Conservation (phyloP, 2,113 vertebrate genomes). For the Antechinus stuartii region DNA sequence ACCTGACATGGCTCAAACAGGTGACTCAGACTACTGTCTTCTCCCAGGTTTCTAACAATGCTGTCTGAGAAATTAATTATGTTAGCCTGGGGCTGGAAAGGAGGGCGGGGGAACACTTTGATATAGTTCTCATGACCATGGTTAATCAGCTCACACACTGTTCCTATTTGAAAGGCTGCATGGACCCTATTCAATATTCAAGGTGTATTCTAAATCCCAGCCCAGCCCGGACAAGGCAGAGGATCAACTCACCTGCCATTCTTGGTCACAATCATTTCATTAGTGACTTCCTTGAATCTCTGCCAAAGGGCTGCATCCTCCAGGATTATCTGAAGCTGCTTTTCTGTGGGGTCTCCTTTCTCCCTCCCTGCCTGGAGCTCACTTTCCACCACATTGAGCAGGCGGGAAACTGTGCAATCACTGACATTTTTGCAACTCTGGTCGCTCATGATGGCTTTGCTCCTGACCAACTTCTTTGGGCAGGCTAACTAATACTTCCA, state of each 20-base stretch:
- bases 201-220: neutral
- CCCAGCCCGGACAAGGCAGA: neutral
- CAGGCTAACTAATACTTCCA: neutral
- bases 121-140: neutral
- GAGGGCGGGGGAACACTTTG: neutral
- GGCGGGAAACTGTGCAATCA: conserved; percentile 89
- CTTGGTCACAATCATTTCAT: conserved; percentile 99
- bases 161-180: neutral
- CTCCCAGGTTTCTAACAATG: neutral
- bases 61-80: conserved; percentile 43
- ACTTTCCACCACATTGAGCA: conserved; percentile 93
- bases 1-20: neutral
- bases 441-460: conserved; percentile 77
- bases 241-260: conserved; percentile 92
- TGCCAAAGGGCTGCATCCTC: conserved; percentile 95
- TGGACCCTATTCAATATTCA: neutral
- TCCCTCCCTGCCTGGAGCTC: conserved; percentile 93
- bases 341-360: conserved; percentile 96
- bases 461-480: conserved; percentile 74
- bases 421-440: conserved; percentile 75
- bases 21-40: neutral
- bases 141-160: neutral
- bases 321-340: conserved; percentile 92
- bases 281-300: conserved; percentile 95
- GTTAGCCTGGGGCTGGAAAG: neutral